Conservation (phyloP, 2,797 vertebrate genomes). For the Gymnoscopelus microlampas region DNA sequence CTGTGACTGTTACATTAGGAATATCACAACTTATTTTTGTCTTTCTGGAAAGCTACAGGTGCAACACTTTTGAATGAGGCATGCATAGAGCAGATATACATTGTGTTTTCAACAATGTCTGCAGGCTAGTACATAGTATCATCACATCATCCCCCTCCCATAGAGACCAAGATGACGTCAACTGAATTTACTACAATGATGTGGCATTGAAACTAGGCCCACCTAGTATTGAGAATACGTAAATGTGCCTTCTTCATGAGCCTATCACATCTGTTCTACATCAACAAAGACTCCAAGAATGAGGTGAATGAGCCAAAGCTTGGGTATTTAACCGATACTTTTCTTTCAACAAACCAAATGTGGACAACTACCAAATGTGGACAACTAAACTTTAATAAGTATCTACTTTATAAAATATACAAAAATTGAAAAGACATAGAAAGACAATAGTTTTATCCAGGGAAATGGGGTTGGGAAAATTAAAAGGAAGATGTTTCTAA, state of each 20-base stretch:
- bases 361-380: conserved; percentile 41
- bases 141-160: not conserved
- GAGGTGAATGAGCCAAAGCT: conserved; percentile 21
- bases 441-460: not conserved
- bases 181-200: not conserved
- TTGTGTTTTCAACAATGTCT: not conserved
- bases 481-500: no score
- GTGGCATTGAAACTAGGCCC: not conserved
- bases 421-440: not conserved
- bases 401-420: not conserved
- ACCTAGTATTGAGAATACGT: conserved; percentile 1
- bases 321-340: conserved; percentile 7
- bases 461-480: not conserved
- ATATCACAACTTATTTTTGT: no score
- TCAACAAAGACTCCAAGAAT: conserved; percentile 3
- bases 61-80: not conserved
- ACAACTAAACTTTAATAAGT: not conserved
- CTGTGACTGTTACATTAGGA: no score
- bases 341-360: conserved; percentile 35
- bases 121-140: conserved; percentile 13
- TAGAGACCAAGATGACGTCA: not conserved
- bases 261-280: conserved; percentile 21
- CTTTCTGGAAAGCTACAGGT: no score
- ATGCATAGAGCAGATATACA: not conserved
- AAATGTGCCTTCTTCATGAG: not conserved